These are phyloP conservation scores for Gymnoscelis rufifasciata DNA, from an alignment of 2,888 invertebrate genomes.

Conservation along the genomic window DNA sequence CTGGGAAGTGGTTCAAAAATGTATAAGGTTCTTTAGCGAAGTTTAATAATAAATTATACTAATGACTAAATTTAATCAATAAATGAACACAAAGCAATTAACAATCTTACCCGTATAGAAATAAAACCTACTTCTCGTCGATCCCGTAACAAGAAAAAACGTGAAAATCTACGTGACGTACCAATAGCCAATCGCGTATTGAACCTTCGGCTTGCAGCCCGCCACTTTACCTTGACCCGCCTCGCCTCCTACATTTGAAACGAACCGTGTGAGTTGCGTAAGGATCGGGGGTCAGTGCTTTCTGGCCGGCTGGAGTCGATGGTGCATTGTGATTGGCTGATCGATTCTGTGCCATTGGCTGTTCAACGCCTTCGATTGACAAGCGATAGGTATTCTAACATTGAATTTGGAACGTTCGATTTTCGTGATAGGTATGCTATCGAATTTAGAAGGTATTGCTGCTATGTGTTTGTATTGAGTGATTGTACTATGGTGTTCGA, in stretches of 20 bases:
- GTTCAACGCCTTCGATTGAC: conserved; percentile 39
- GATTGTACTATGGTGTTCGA: too few species aligned
- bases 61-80: too few species aligned
- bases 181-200: conserved; percentile 70
- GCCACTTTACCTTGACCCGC: conserved; percentile 34
- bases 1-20: too few species aligned
- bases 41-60: too few species aligned
- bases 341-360: conserved; percentile 79
- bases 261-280: conserved; percentile 1
- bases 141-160: conserved; percentile 48
- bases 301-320: conserved; percentile 46
- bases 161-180: conserved; percentile 74
- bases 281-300: conserved; percentile 32
- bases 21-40: too few species aligned
- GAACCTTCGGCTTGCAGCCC: conserved; percentile 53
- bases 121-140: conserved; percentile 31
- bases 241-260: conserved; percentile 28
- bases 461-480: too few species aligned
- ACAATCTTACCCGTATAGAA: background rate
- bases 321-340: conserved; percentile 68
- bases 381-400: conserved; percentile 55
- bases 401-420: conserved; percentile 35
- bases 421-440: conserved; percentile 1
- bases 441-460: too few species aligned
- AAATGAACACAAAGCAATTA: background rate